Evolutionary conservation across 2,888 invertebrate species (phyloP).

Genomic region (Ormyrus thymus): DNA sequence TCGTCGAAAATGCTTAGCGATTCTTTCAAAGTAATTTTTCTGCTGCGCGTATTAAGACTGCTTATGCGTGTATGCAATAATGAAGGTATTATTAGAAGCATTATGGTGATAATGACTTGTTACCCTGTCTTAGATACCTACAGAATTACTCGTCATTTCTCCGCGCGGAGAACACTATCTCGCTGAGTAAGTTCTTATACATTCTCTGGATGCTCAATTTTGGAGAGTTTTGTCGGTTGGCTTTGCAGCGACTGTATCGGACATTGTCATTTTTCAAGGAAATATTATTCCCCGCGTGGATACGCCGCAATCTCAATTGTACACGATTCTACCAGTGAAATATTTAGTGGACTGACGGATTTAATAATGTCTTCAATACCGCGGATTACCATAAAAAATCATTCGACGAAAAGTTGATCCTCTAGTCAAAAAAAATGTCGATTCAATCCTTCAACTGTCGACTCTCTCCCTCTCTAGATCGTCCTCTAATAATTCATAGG

Average conservation of each 20-base stretch:
- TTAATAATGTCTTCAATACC: not conserved
- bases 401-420: slow-evolving; percentile 8
- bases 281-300: slow-evolving; percentile 40
- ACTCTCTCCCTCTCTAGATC: not conserved
- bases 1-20: too few relatives aligned
- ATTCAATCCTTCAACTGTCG: slow-evolving; percentile 39
- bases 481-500: slow-evolving; percentile 29
- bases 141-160: slow-evolving; percentile 61
- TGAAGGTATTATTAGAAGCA: slow-evolving; percentile 64
- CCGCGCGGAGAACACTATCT: slow-evolving; percentile 51
- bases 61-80: slow-evolving; percentile 54
- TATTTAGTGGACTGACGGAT: slow-evolving; percentile 31
- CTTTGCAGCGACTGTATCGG: not conserved
- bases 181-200: not conserved
- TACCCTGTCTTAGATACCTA: slow-evolving; percentile 70
- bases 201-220: not conserved
- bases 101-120: slow-evolving; percentile 69
- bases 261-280: not conserved
- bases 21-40: slow-evolving; percentile 13
- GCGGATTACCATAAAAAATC: slow-evolving; percentile 23
- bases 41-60: slow-evolving; percentile 41
- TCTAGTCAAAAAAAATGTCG: slow-evolving; percentile 17
- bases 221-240: slow-evolving; percentile 4
- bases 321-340: slow-evolving; percentile 28
- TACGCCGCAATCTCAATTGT: slow-evolving; percentile 24